Evolutionary conservation across 2,888 invertebrate genomes (phyloP).

Genomic region (Sinhomidia bicolor): DNA sequence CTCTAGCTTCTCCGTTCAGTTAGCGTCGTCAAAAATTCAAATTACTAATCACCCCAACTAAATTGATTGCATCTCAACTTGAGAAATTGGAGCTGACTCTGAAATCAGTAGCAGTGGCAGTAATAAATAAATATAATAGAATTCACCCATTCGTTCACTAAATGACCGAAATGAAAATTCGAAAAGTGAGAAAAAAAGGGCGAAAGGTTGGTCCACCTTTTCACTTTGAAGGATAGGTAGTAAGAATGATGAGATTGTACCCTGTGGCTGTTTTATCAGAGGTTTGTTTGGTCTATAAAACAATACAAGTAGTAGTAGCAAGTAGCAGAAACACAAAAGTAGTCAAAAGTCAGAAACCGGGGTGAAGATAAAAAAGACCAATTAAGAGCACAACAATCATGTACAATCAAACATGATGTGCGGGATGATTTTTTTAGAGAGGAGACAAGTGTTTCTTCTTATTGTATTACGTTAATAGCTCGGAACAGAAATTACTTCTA

Average conservation of each 20-base stretch:
- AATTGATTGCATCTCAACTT: not conserved
- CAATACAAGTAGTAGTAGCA: not conserved
- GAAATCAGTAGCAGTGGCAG: not conserved
- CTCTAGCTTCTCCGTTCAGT: no score
- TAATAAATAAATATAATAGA: not conserved
- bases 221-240: constrained; percentile 45
- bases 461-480: constrained; percentile 22
- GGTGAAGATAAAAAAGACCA: constrained; percentile 23
- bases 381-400: constrained; percentile 29
- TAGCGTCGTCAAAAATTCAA: no score
- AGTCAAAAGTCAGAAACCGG: constrained; percentile 14
- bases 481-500: not conserved
- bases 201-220: constrained; percentile 47
- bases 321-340: not conserved
- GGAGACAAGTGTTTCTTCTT: constrained; percentile 51
- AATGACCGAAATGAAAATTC: not conserved
- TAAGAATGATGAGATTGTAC: constrained; percentile 49
- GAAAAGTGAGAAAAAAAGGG: constrained; percentile 60
- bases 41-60: no score
- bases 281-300: not conserved
- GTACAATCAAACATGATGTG: constrained; percentile 22
- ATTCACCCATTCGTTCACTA: not conserved
- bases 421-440: constrained; percentile 38
- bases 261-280: constrained; percentile 54
- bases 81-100: no score